Percentiles rank a stretch among this genome's conserved stretches.
Evolutionary conservation across 2,797 vertebrate genomes (phyloP).

Genomic region (Chromobotia macracanthus): DNA sequence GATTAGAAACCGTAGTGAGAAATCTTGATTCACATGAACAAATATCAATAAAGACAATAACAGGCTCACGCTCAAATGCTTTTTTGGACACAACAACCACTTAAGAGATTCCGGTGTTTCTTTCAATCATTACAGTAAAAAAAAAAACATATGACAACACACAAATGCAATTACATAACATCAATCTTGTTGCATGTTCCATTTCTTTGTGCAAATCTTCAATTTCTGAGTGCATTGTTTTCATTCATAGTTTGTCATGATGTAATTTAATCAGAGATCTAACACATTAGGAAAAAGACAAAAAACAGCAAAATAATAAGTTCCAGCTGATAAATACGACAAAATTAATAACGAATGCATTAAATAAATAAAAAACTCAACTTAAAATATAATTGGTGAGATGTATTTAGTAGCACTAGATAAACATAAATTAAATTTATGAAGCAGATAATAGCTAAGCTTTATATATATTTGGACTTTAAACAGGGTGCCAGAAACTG

Average conservation of each 20-base stretch:
- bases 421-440: background rate
- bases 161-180: slow-evolving; percentile 17
- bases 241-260: slow-evolving; percentile 11
- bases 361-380: slow-evolving; percentile 13
- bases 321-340: background rate
- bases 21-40: slow-evolving; percentile 16
- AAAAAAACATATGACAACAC: slow-evolving; percentile 24
- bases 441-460: slow-evolving; percentile 4
- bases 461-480: slow-evolving; percentile 3
- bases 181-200: slow-evolving; percentile 23
- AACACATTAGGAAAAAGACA: slow-evolving; percentile 10
- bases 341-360: slow-evolving; percentile 7
- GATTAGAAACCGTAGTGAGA: slow-evolving; percentile 22
- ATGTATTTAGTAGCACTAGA: slow-evolving; percentile 13
- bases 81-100: background rate
- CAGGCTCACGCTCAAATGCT: slow-evolving; percentile 23
- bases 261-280: slow-evolving; percentile 12
- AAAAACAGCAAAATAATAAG: background rate
- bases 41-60: slow-evolving; percentile 36
- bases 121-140: slow-evolving; percentile 32
- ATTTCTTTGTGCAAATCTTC: slow-evolving; percentile 47
- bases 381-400: slow-evolving; percentile 5
- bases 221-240: slow-evolving; percentile 34
- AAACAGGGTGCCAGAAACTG: background rate
- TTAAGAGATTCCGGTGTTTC: background rate